Percentiles rank a stretch among this genome's conserved stretches.
phyloP scores from a whole-genome alignment of 2,888 invertebrate species.

The Hipparchia sbordonii region DNA sequence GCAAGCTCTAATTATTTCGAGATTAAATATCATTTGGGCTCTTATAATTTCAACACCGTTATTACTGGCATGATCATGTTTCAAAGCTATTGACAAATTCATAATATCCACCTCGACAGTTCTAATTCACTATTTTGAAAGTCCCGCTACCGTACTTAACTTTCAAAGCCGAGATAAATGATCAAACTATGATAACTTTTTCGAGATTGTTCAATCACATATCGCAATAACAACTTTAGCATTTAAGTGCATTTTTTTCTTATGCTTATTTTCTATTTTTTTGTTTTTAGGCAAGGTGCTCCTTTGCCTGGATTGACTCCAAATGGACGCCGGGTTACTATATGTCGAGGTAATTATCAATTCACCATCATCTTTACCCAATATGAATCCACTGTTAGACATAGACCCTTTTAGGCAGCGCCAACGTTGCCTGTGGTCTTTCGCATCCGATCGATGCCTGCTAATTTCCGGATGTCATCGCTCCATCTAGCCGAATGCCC shows the following conservation, averaged over 20 bases:
- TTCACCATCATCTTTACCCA: too few relatives aligned
- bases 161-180: background rate
- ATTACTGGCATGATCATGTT: background rate
- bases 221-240: background rate
- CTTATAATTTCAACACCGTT: background rate
- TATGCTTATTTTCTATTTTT: background rate
- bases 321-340: conserved; percentile 88
- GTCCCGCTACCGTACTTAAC: background rate
- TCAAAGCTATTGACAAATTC: conserved; percentile 4
- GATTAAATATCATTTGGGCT: background rate
- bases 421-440: too few relatives aligned
- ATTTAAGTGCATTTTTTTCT: too few relatives aligned
- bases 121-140: conserved; percentile 10
- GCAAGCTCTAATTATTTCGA: too few relatives aligned
- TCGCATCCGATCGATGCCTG: too few relatives aligned
- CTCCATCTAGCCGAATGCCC: too few relatives aligned
- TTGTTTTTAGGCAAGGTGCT: conserved; percentile 85
- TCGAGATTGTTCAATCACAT: background rate
- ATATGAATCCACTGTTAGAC: too few relatives aligned
- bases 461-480: too few relatives aligned
- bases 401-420: too few relatives aligned
- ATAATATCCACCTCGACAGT: background rate
- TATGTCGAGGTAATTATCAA: conserved; percentile 82
- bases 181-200: background rate
- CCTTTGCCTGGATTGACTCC: conserved; percentile 91